Base-by-base conservation (phyloP, 2,797 vertebrate species). In the Eulemur mongoz region DNA sequence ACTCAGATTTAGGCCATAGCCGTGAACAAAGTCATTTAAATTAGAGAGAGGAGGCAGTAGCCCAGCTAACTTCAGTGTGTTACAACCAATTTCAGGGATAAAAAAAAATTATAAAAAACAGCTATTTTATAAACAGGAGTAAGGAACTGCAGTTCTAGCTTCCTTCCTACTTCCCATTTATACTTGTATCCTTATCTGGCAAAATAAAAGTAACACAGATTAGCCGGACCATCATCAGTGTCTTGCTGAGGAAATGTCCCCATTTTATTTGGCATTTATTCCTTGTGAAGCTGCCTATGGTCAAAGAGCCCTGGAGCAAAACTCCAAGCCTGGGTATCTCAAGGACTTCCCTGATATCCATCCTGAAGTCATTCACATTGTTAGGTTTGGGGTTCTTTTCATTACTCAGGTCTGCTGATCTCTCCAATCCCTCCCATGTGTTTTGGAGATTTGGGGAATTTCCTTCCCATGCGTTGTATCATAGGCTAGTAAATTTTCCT, bases 401-500 rank as follows among this genome's bases (percentile, higher is more conserved):
- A 27, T 72, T 43, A 12, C 7, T 13, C 20, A 63, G 67, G 13
- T 18, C 10, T 57, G 78, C 12, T n/a, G 14, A 59, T 6, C 15
- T 9, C 20, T 80, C 30, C 18, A 32, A 23, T 25, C 20, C 59
- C 15, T 67, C 43, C 20, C 11, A 67, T 10, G 0, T 75, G 27
- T 61, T 83, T 91, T 45, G 32, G 32, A 54, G 40, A 87, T 73
- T 14, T 48, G 12, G 13, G 18, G 12, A 10, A 83, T 81, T 90
- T 23, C 30, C 22, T 83, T 91, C 52, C 27, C 61, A 40, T 7
- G 1, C 43, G 20, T 25, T 54, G n/a, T 82, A 63, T 67, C 35
- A n/a, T 72, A 91, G 61, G 38, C 11, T 70, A 65, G 73, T 65
- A 73, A 88, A 70, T 91, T 95, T 89, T 90, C n/a, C 59, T 10